phyloP scores from a whole-genome alignment of 2,888 invertebrate genomes.

The Apotomis capreana region DNA sequence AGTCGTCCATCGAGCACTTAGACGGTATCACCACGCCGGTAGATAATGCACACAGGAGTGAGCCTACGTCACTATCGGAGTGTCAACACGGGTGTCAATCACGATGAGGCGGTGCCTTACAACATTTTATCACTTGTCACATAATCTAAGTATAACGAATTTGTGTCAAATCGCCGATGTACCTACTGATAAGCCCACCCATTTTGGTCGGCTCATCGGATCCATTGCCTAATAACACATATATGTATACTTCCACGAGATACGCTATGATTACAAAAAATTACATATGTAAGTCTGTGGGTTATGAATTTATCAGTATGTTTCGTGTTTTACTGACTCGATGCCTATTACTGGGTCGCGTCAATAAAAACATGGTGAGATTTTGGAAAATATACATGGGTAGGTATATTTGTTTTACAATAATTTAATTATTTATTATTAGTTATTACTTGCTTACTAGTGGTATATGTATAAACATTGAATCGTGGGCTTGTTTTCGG shows the following conservation, averaged over 20 bases:
- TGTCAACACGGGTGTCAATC: slow-evolving; percentile 80
- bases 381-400: too few relatives aligned
- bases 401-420: too few relatives aligned
- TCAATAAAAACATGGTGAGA: too few relatives aligned
- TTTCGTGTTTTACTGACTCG: slow-evolving; percentile 25
- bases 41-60: slow-evolving; percentile 75
- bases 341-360: neutral
- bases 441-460: too few relatives aligned
- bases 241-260: slow-evolving; percentile 45
- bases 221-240: slow-evolving; percentile 68
- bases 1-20: slow-evolving; percentile 57
- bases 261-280: slow-evolving; percentile 58
- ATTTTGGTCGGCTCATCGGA: slow-evolving; percentile 58
- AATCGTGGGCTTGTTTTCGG: too few relatives aligned
- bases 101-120: slow-evolving; percentile 78
- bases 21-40: slow-evolving; percentile 60
- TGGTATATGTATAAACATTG: too few relatives aligned
- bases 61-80: slow-evolving; percentile 71
- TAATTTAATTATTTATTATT: too few relatives aligned
- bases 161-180: slow-evolving; percentile 81
- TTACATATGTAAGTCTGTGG: slow-evolving; percentile 54
- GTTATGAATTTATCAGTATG: slow-evolving; percentile 47
- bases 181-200: slow-evolving; percentile 79
- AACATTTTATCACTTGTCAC: slow-evolving; percentile 80
- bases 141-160: slow-evolving; percentile 81